Base-by-base conservation (phyloP, 1,140 invertebrate genomes). In the Pogonomyrmex californicus region DNA sequence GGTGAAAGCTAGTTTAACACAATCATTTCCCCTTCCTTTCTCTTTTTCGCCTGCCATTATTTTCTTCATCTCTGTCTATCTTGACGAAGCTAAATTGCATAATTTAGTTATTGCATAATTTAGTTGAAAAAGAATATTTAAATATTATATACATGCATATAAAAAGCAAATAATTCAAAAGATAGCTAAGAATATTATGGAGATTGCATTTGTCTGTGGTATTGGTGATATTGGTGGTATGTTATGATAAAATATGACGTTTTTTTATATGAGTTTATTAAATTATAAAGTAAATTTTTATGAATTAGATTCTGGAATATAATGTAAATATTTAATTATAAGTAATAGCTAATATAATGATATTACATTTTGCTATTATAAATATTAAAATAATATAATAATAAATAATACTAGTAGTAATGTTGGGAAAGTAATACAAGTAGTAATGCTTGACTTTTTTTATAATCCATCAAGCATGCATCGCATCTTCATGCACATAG, bases 1-100 rank as follows among this genome's bases (percentile, higher is more conserved):
- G 88, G 91, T 93, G 92, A 93, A 92, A 93, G 91, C 89, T 90
- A 91, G 90, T 91, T 91, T 88, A 90, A 91, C 85, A 86, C 90
- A 88, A 93, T 93, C 90, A 85, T 85, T 85, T 88, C 85, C 82
- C 71, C 54, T 82, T 73, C 68, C 79, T 73, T 14, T 81, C 63
- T 60, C 66, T 71, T 0, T 60, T 14, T 60, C 9, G 17, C 47
- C 49, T 44, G 5, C 41, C 41, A 44, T 65, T 65, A 41, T 56
- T 41, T 66, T 23, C 60, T 47, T 36, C 12, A 65, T 33, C 17
- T 56, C 12, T 14, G 10, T 65, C 58, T 78, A 54, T 68, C 62
- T 68, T 4, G 36, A 66, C 23, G n/a, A 81, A 17, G 12, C 47
- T 81, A 81, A 81, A 82, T 3, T 30, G 56, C 49, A 14, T 58